Base-by-base conservation (phyloP, 2,113 vertebrate species). In the Tenebrosternarchus preto region DNA sequence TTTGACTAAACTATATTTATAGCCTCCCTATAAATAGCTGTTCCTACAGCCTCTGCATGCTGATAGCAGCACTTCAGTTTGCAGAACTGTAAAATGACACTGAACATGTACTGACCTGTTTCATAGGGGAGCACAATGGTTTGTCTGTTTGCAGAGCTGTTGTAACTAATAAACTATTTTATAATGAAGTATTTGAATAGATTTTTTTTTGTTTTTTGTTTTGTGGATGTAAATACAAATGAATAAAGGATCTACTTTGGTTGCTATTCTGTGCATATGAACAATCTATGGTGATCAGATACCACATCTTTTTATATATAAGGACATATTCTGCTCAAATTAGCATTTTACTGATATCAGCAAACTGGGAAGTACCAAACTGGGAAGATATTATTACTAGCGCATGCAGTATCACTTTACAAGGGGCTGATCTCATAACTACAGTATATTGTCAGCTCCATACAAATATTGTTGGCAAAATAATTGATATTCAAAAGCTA, bases 1-100 rank as follows among this genome's bases (percentile, higher is more conserved):
- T 31, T 39, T 68, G 39, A 68, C 5, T 39, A 8, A 68, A 22
- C 64, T n/a, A 22, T 9, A 68, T 68, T 68, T 68, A 68, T 36
- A 68, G 64, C 33, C 20, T 39, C 3, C 20, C n/a, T 68, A 36
- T 39, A 68, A 68, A 20, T 39, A 68, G 31, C 64, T 20, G 36
- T n/a, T 31, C 11, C 63, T 66, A 66, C 16, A 33, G 29, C 3
- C 64, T 76, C 31, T 59, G 57, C 19, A 50, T 53, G 39, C 55
- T 33, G 33, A 20, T 9, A 16, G 19, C 16, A 29, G 5, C 24
- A 7, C 19, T 24, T 53, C 29, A 15, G 29, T 27, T 56, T 56
- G 5, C 46, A 29, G 39, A 46, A 46, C 39, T 46, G 39, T 9
- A 7, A 56, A 73, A 11, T 15, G 15, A 19, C 70, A 25, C 69